Evolutionary conservation across 2,797 vertebrate genomes (phyloP).

Genomic region (Kryptopterus vitreolus): DNA sequence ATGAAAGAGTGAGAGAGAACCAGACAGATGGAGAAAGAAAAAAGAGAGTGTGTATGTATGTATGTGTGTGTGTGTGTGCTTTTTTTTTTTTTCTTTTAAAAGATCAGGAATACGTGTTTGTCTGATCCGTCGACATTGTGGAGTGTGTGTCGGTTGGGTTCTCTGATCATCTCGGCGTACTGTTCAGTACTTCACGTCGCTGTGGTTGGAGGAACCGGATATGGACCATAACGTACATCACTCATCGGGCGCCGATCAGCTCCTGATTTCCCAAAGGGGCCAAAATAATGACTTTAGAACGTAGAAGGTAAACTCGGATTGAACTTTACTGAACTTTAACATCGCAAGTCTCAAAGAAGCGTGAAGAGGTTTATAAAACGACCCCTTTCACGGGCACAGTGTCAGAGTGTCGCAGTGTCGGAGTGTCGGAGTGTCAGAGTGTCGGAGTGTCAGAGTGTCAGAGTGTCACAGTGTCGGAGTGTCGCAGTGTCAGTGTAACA

Average conservation of each 20-base stretch:
- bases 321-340: constrained; percentile 3
- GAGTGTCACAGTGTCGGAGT: too few relatives aligned
- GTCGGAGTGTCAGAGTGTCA: too few relatives aligned
- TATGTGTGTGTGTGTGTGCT: constrained; percentile 1
- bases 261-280: constrained; percentile 3
- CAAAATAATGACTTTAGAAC: neutral
- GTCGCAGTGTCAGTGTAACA: too few relatives aligned
- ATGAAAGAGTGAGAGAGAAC: constrained; percentile 33
- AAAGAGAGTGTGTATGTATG: constrained; percentile 7
- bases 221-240: neutral
- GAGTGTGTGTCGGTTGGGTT: neutral
- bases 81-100: neutral
- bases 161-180: neutral
- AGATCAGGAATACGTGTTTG: constrained; percentile 2
- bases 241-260: neutral
- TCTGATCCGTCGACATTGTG: neutral
- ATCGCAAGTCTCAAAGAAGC: neutral
- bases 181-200: neutral
- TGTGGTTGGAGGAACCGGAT: neutral
- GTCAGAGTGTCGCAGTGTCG: too few relatives aligned
- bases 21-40: constrained; percentile 33
- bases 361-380: neutral
- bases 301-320: neutral
- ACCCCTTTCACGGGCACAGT: neutral
- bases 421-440: too few relatives aligned